Conservation (phyloP, 2,113 vertebrate genomes). For the Megalops atlanticus region DNA sequence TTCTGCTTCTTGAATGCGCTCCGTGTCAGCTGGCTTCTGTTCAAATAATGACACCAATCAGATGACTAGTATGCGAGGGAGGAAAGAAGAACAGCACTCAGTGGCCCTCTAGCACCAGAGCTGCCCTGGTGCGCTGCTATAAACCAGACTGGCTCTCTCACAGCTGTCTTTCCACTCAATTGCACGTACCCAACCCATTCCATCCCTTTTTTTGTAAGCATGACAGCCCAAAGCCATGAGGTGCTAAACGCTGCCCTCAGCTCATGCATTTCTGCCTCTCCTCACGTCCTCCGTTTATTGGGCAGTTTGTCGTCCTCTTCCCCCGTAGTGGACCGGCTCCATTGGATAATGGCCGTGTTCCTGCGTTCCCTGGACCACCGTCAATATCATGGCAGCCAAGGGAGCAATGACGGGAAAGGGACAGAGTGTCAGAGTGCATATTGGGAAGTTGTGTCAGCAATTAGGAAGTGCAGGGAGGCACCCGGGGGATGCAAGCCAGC, state of each 20-base stretch:
- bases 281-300: neutral
- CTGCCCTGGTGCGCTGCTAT: no score
- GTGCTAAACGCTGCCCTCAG: neutral
- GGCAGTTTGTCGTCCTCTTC: neutral
- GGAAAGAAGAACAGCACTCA: neutral
- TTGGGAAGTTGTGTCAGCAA: neutral
- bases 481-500: neutral
- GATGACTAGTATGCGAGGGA: neutral
- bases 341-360: neutral
- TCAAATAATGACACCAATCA: neutral
- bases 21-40: neutral
- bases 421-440: neutral
- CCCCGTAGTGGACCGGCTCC: neutral
- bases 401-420: neutral
- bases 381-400: neutral
- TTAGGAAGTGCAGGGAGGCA: neutral
- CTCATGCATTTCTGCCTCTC: neutral
- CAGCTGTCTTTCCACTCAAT: slow-evolving; percentile 6
- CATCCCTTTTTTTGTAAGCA: neutral
- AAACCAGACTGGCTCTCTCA: neutral
- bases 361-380: neutral
- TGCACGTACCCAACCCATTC: neutral
- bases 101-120: neutral
- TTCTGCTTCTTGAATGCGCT: no score
- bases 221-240: neutral